phyloP scores from a whole-genome alignment of 2,888 invertebrate genomes.

The Prenolepis imparis region DNA sequence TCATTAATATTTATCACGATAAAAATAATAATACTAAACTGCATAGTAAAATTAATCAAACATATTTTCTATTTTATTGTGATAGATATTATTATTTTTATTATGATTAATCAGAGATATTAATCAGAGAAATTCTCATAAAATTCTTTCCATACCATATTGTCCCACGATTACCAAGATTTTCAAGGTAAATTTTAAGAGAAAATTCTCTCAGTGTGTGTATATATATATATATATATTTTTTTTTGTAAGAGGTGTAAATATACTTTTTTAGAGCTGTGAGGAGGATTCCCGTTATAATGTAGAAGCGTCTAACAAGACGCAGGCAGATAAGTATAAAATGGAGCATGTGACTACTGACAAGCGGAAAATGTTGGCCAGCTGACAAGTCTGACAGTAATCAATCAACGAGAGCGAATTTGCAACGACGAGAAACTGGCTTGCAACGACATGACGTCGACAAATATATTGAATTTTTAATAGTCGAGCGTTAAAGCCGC shows the following conservation, averaged over 20 bases:
- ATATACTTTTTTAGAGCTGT: constrained; percentile 31
- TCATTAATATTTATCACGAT: no score
- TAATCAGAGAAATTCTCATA: no score
- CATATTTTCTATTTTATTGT: no score
- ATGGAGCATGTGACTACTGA: constrained; percentile 29
- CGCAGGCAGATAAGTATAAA: constrained; percentile 46
- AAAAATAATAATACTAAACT: no score
- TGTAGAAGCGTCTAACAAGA: constrained; percentile 41
- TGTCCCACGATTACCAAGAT: no score
- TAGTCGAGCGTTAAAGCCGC: background rate
- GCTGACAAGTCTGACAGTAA: constrained; percentile 35
- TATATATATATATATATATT: background rate
- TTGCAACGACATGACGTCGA: constrained; percentile 44
- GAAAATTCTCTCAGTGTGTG: no score
- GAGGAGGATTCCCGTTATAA: constrained; percentile 24
- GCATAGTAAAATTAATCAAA: no score
- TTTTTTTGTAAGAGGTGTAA: background rate
- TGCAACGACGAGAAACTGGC: constrained; percentile 54
- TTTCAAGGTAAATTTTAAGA: no score
- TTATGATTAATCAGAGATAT: no score
- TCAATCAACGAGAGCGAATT: constrained; percentile 63
- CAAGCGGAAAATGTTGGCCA: constrained; percentile 18
- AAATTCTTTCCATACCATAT: no score
- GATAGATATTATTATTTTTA: no score
- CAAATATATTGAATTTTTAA: constrained; percentile 63